Evolutionary conservation across 2,888 invertebrate species (phyloP).

Genomic region (Chloromyia formosa): DNA sequence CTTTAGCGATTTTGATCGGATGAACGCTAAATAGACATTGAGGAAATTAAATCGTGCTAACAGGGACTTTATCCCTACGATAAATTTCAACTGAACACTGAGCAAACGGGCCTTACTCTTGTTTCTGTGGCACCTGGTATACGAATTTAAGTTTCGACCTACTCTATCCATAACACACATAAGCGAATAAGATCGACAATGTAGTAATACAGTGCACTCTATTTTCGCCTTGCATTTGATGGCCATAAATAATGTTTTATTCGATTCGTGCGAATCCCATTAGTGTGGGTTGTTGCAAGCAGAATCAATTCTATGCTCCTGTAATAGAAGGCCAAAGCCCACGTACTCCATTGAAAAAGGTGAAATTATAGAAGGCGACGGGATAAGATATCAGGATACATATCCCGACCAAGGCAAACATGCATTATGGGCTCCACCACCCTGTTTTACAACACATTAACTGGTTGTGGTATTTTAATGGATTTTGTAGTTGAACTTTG

Average conservation of each 20-base stretch:
- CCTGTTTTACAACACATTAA: conserved; percentile 6
- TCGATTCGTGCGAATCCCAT: conserved; percentile 7
- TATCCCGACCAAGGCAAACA: background rate
- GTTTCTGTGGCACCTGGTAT: no score
- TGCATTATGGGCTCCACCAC: background rate
- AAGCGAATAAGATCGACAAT: background rate
- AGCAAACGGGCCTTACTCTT: no score
- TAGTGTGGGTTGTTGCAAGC: background rate
- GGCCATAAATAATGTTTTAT: conserved; percentile 21
- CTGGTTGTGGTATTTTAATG: conserved; percentile 10
- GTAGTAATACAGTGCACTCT: background rate
- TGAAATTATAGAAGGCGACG: background rate
- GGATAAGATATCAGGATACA: background rate
- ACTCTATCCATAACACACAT: no score
- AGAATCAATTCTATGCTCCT: background rate
- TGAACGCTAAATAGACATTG: no score
- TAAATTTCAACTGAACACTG: no score
- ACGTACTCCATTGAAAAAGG: background rate
- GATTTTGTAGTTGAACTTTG: conserved; percentile 4
- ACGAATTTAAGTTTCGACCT: no score
- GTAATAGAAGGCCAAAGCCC: background rate
- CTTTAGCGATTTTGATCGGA: no score
- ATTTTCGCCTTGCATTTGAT: conserved; percentile 26
- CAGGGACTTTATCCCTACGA: no score
- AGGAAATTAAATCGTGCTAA: no score